These are phyloP conservation scores for Panulirus ornatus DNA, from an alignment of 1,140 invertebrate species.

Conservation along the genomic window DNA sequence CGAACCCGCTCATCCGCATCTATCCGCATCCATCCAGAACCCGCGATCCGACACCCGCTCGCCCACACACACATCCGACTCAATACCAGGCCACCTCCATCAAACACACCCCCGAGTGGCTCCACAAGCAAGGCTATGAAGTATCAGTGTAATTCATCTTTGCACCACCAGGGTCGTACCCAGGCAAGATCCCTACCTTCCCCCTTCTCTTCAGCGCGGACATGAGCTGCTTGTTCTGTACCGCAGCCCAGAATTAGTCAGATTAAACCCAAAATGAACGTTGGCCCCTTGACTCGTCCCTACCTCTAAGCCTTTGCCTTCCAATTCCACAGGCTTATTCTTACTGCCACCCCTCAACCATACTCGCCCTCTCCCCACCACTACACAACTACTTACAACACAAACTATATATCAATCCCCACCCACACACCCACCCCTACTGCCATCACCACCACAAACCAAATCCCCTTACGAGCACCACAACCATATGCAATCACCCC, in stretches of 20 bases:
- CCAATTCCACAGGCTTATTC: background rate
- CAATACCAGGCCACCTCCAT: too few relatives aligned
- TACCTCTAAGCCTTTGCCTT: too few relatives aligned
- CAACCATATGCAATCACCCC: too few relatives aligned
- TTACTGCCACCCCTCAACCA: background rate
- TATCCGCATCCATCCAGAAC: background rate
- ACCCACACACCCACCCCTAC: background rate
- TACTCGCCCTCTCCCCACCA: background rate
- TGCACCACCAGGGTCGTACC: too few relatives aligned
- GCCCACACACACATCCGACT: background rate
- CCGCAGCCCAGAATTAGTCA: too few relatives aligned
- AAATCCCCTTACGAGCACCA: too few relatives aligned
- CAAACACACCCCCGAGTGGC: background rate
- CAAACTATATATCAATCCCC: background rate
- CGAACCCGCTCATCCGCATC: background rate
- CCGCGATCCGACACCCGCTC: too few relatives aligned
- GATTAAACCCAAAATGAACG: too few relatives aligned
- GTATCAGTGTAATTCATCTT: background rate
- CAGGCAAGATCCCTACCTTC: background rate
- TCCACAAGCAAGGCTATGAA: slow-evolving; percentile 18
- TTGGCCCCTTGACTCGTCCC: too few relatives aligned
- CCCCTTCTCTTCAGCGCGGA: background rate
- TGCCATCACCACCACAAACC: background rate
- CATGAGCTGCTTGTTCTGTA: too few relatives aligned
- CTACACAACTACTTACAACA: background rate